These are phyloP conservation scores for Pseudolaguvia tuberculata DNA, from an alignment of 2,113 vertebrate species.

Conservation along the genomic window DNA sequence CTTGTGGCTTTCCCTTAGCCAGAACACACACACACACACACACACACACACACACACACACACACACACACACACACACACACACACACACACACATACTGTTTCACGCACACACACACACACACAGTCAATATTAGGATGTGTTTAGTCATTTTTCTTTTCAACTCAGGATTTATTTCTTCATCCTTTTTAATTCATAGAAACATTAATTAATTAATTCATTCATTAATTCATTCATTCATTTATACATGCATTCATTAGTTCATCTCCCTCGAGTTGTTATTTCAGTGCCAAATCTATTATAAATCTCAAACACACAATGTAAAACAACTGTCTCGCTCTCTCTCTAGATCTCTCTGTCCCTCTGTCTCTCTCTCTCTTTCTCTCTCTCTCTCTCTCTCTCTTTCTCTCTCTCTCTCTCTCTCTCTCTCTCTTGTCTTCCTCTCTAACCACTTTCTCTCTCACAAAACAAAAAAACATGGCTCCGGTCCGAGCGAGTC, in stretches of 20 bases:
- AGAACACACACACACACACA: constrained; percentile 6
- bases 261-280: constrained; percentile 10
- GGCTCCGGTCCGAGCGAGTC: background rate
- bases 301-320: background rate
- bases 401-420: no score
- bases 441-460: no score
- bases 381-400: no score
- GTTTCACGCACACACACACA: background rate
- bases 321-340: no score
- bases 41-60: background rate
- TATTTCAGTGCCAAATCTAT: background rate
- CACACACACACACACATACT: background rate
- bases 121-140: background rate
- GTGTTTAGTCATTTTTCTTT: background rate
- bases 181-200: constrained; percentile 9
- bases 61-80: background rate
- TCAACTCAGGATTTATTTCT: background rate
- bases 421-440: no score
- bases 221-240: no score
- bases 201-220: no score
- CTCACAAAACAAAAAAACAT: constrained; percentile 6
- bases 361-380: no score
- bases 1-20: constrained; percentile 4
- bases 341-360: no score
- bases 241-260: no score